Conservation (phyloP, 2,113 vertebrate genomes). For the Tachysurus fulvidraco region DNA sequence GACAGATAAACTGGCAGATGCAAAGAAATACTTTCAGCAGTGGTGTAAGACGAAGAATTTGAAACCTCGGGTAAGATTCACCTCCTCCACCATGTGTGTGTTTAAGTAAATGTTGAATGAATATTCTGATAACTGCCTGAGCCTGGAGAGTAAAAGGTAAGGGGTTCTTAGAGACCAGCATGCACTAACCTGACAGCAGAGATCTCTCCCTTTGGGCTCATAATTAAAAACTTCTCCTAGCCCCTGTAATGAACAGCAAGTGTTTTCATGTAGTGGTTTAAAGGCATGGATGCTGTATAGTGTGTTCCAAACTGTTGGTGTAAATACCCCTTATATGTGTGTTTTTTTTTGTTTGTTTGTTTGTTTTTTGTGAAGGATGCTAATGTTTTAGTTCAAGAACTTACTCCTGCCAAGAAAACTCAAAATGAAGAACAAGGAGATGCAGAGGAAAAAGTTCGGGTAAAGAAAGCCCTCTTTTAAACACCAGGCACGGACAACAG, state of each 20-base stretch:
- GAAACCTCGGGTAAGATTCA: constrained; percentile 80
- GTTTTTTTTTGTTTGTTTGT: neutral
- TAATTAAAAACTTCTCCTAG: neutral
- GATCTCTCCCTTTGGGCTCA: neutral
- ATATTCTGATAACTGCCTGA: neutral
- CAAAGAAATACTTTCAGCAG: constrained; percentile 82
- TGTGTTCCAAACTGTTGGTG: too few species aligned
- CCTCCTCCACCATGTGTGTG: neutral
- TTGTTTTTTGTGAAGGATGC: neutral
- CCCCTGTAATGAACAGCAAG: neutral
- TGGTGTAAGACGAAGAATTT: constrained; percentile 82
- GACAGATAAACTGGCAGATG: constrained; percentile 75
- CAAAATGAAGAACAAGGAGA: neutral
- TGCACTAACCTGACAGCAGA: neutral
- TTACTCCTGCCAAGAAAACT: neutral
- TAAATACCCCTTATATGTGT: too few species aligned
- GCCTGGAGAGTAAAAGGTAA: neutral
- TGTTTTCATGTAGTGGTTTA: neutral
- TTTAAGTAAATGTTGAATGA: neutral
- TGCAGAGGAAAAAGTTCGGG: neutral
- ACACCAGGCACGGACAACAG: neutral
- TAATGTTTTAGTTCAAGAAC: neutral
- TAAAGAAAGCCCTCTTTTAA: neutral
- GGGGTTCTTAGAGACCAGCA: too few species aligned
- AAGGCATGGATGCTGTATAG: too few species aligned